Base-by-base conservation (phyloP, 2,113 vertebrate species). In the Nanorana parkeri region DNA sequence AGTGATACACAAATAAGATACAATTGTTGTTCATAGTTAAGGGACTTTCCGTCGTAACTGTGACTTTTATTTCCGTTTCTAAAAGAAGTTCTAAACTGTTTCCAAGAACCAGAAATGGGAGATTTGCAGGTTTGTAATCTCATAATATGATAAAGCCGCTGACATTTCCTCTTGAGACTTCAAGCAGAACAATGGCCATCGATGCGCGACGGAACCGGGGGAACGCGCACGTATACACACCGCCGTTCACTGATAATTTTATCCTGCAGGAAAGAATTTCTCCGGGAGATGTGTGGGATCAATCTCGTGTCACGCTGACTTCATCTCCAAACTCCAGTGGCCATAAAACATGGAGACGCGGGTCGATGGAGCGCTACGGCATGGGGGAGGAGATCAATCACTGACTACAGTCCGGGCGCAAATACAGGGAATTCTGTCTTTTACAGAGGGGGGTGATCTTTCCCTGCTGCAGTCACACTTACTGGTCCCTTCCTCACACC, bases 241-340 rank as follows among this genome's bases (percentile, higher is more conserved):
- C 17, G 4, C n/a, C 26, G 23, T 24, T 54, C 52, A 55, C 79
- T 64, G 36, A 81, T 54, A 65, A 29, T 47, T 73, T 65, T 73
- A 65, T 73, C 79, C 58, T 21, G 32, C 17, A 69, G 54, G 54
- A 61, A 61, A 61, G 29, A 19, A 69, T 80, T 24, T 61, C 23
- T 54, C 79, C 2, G 68, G 20, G 54, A 71, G 68, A 81, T 54
- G 79, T 19, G 19, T 1, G 8, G 56, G 68, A 81, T 81, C 79
- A 81, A 81, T 81, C 68, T 73, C 56, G 68, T 65, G 79, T 81
- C 68, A 81, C 32, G 73, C 56, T 21, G 47, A 73, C 68, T 73
- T 81, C 68, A 81, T 81, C 68, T 81, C 73, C 68, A 64, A 65
- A 73, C 68, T 81, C 79, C 79, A 65, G 24, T 55, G 56, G 56